Conservation (phyloP, 2,888 invertebrate genomes). For the Pteria penguin region DNA sequence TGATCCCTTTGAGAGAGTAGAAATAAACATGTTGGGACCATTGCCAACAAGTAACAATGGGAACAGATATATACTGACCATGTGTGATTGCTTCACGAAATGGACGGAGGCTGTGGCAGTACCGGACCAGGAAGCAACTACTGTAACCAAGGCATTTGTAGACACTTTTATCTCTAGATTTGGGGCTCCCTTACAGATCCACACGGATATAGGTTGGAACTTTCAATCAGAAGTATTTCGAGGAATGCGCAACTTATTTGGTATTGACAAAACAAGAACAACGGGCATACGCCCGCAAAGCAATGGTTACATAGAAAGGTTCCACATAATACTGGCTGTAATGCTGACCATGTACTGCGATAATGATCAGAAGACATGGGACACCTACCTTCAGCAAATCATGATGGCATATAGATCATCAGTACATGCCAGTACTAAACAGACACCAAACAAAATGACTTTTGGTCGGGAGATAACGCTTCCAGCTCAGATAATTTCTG, state of each 20-base stretch:
- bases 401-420: slow-evolving; percentile 24
- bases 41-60: not conserved
- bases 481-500: not conserved
- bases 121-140: not conserved
- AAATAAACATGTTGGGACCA: not conserved
- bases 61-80: not conserved
- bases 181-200: not conserved
- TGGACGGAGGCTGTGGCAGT: not conserved
- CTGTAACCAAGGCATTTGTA: not conserved
- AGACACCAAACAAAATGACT: slow-evolving; percentile 19
- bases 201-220: not conserved
- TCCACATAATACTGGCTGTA: slow-evolving; percentile 8
- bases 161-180: not conserved
- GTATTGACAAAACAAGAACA: slow-evolving; percentile 5
- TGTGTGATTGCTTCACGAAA: not conserved
- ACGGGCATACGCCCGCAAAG: too few species aligned
- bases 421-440: slow-evolving; percentile 7
- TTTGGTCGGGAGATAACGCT: slow-evolving; percentile 16
- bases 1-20: slow-evolving; percentile 3
- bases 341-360: slow-evolving; percentile 13
- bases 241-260: not conserved
- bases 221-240: not conserved
- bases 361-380: slow-evolving; percentile 20
- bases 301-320: slow-evolving; percentile 16
- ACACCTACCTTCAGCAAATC: not conserved